Percentiles rank a stretch among this genome's conserved stretches.
Conservation (phyloP, 2,888 invertebrate species). For the Rotaria socialis region DNA sequence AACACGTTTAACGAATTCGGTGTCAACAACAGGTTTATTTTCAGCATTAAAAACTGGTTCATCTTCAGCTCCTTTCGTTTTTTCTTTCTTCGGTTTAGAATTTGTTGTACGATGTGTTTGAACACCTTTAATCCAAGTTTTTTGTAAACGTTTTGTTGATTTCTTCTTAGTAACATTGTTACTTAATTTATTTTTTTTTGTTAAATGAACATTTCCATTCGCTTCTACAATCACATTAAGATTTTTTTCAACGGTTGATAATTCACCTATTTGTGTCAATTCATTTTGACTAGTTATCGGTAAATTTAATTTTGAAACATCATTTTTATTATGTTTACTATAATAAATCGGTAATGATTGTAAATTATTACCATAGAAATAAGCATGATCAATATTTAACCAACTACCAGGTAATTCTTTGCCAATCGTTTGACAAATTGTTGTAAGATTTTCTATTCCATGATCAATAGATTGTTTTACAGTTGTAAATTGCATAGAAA, state of each 20-base stretch:
- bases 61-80: background rate
- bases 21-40: background rate
- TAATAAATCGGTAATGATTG: constrained; percentile 35
- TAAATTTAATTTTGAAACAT: constrained; percentile 18
- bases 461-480: constrained; percentile 26
- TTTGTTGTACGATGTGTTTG: background rate
- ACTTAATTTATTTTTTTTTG: constrained; percentile 8
- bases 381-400: constrained; percentile 29
- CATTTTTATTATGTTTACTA: constrained; percentile 22
- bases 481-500: constrained; percentile 32
- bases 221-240: constrained; percentile 22
- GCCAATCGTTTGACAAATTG: background rate
- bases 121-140: background rate
- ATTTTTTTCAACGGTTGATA: background rate
- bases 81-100: background rate
- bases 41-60: background rate
- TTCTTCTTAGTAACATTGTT: background rate
- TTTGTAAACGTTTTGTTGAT: constrained; percentile 1
- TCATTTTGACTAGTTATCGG: background rate
- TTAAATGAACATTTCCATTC: background rate
- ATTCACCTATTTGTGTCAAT: constrained; percentile 1
- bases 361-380: constrained; percentile 32
- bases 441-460: constrained; percentile 16
- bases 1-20: background rate
- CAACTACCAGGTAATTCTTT: constrained; percentile 29